A percentile compares a stretch with the other conserved stretches of the same genome.
These are phyloP conservation scores for Elaphurus davidianus DNA, from an alignment of 2,113 vertebrate species.

Conservation along the genomic window DNA sequence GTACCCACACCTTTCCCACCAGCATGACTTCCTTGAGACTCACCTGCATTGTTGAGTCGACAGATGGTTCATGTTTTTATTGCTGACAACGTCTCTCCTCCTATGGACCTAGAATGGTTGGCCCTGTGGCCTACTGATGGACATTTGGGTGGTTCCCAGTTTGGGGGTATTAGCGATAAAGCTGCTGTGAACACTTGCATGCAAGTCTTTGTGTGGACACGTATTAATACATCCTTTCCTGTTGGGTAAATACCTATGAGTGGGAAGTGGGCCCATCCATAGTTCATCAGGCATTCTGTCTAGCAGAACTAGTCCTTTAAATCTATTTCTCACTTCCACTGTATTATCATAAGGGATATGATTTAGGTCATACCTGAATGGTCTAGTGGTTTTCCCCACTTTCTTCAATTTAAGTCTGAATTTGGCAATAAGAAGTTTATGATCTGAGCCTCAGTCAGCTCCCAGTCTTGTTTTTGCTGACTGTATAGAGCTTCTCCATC, in stretches of 20 bases:
- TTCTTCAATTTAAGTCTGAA: not conserved
- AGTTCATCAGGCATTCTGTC: not conserved
- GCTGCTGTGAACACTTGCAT: not conserved
- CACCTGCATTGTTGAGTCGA: accelerated
- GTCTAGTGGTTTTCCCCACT: not conserved
- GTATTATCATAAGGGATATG: not conserved
- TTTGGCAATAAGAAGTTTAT: not conserved
- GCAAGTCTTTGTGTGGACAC: not conserved
- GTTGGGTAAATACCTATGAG: not conserved
- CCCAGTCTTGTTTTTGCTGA: accelerated
- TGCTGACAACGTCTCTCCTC: accelerated
- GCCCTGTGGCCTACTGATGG: accelerated
- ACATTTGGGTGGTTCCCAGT: not conserved
- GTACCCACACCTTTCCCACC: accelerated
- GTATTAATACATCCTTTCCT: not conserved
- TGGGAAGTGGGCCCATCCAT: accelerated
- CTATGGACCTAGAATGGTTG: accelerated
- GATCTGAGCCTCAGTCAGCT: not conserved
- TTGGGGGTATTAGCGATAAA: no score
- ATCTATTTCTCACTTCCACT: not conserved
- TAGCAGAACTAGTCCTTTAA: not conserved
- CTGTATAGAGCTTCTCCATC: not conserved
- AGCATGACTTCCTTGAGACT: accelerated
- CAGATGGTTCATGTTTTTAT: accelerated
- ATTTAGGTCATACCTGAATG: not conserved